Evolutionary conservation across 2,113 vertebrate genomes (phyloP).

Genomic region (Osmerus mordax): DNA sequence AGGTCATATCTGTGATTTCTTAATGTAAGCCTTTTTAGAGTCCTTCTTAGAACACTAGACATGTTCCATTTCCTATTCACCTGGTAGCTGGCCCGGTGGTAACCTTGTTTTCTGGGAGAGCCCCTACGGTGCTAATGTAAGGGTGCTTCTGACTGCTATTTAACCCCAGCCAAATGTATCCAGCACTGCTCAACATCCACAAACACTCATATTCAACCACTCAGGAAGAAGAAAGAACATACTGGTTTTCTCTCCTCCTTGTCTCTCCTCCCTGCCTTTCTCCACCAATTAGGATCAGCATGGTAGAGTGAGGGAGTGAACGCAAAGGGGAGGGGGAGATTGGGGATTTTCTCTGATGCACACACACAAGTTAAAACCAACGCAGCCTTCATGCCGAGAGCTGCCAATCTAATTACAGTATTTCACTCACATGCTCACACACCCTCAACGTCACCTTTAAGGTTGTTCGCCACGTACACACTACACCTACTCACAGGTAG

Average conservation of each 20-base stretch:
- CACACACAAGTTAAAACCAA: not conserved
- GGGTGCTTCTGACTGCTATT: not conserved
- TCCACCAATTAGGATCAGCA: constrained; percentile 8
- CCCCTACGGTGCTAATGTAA: not conserved
- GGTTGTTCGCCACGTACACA: not conserved
- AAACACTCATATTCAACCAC: not conserved
- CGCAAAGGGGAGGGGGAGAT: not conserved
- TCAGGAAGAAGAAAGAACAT: not conserved
- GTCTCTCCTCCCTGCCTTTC: not conserved
- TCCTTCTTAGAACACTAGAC: not conserved
- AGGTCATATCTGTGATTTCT: too few relatives aligned
- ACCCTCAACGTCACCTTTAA: not conserved
- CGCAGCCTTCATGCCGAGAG: not conserved
- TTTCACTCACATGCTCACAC: constrained; percentile 1
- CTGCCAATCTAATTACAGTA: not conserved
- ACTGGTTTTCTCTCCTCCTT: not conserved
- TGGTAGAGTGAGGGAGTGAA: not conserved
- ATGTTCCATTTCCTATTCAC: not conserved
- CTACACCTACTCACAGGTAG: not conserved
- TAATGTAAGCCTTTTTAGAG: too few relatives aligned
- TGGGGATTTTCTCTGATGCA: not conserved
- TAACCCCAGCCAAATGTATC: not conserved
- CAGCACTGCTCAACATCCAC: not conserved
- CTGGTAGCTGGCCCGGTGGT: not conserved
- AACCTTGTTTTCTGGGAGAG: not conserved